Conservation (phyloP, 2,113 vertebrate genomes). For the Eidolon helvum region DNA sequence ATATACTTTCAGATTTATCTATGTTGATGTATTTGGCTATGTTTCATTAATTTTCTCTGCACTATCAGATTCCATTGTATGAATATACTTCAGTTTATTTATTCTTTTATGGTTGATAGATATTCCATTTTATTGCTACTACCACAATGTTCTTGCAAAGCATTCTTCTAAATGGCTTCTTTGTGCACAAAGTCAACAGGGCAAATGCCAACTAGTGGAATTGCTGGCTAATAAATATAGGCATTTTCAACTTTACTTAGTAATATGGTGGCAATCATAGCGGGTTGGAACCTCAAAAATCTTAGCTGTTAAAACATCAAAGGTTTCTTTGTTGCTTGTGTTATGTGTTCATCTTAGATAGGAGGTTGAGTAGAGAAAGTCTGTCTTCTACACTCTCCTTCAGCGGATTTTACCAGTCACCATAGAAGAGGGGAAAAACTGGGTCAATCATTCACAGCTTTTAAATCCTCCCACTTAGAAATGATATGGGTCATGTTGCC, state of each 20-base stretch:
- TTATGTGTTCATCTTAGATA: neutral
- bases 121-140: neutral
- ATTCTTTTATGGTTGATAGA: neutral
- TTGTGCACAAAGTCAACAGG: neutral
- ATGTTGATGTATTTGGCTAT: neutral
- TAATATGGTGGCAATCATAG: neutral
- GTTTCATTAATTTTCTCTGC: constrained; percentile 18
- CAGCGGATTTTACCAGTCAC: neutral
- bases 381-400: neutral
- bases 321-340: neutral
- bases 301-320: neutral
- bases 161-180: neutral
- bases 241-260: neutral
- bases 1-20: neutral
- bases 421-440: neutral
- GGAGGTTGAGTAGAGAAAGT: neutral
- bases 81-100: neutral
- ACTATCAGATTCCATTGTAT: neutral
- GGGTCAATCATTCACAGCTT: neutral
- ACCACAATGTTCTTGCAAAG: neutral
- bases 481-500: neutral
- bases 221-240: neutral
- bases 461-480: neutral
- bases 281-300: neutral
- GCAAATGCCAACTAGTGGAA: neutral